A percentile compares a stretch with the other conserved stretches of the same genome.
Evolutionary conservation across 2,113 vertebrate genomes (phyloP).

Genomic region (Petromus typicus): DNA sequence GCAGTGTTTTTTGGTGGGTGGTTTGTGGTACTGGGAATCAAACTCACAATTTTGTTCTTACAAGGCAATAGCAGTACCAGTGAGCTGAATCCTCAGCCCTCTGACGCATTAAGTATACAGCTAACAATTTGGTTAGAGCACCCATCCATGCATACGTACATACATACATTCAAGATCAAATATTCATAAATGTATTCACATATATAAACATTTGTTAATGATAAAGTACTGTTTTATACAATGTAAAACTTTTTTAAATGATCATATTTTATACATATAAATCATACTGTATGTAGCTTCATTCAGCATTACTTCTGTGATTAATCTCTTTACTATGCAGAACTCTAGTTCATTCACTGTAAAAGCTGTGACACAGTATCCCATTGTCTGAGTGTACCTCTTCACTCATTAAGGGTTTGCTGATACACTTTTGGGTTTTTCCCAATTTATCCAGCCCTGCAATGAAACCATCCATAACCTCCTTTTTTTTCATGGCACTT

Average conservation of each 20-base stretch:
- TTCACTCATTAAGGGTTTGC: not conserved
- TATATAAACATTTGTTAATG: not conserved
- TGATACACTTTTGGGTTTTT: not conserved
- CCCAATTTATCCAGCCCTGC: not conserved
- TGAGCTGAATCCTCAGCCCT: too few species aligned
- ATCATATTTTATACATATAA: not conserved
- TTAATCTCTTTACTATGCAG: not conserved
- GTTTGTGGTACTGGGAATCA: too few species aligned
- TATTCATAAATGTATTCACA: not conserved
- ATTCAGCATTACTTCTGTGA: not conserved
- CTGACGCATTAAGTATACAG: not conserved
- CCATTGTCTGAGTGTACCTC: not conserved
- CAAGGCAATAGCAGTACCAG: too few species aligned
- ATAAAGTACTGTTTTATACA: not conserved
- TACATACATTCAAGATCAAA: not conserved
- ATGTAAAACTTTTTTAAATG: not conserved
- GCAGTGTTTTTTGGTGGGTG: not conserved
- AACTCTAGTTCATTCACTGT: conserved; percentile 39
- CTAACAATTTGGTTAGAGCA: not conserved
- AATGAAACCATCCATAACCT: not conserved
- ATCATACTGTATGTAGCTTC: not conserved
- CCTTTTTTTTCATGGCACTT: conserved; percentile 19
- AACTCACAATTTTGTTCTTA: too few species aligned
- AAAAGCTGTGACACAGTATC: not conserved
- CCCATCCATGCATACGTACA: not conserved